Evolutionary conservation across 37 sponge, comb jelly and placozoan genomes (phyloP).

Genomic region (Halichondria panicea): DNA sequence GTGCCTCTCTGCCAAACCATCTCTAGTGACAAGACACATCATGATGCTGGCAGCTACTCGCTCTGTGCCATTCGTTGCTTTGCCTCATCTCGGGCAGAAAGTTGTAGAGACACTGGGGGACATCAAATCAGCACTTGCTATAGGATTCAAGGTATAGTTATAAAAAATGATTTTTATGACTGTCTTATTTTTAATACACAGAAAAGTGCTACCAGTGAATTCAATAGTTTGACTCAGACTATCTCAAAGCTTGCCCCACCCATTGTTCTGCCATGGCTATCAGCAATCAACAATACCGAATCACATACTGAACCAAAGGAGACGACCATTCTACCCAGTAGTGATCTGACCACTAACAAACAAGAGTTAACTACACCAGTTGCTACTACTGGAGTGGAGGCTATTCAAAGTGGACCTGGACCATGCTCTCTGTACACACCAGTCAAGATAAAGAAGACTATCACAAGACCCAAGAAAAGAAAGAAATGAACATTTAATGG

Average conservation of each 20-base stretch:
- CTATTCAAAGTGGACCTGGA: neutral
- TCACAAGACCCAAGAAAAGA: conserved; percentile 2
- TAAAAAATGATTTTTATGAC: neutral
- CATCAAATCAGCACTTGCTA: conserved; percentile 56
- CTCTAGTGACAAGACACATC: conserved; percentile 42
- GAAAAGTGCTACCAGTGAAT: conserved; percentile 7
- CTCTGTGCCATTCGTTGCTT: conserved; percentile 48
- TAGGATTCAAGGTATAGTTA: conserved; percentile 58
- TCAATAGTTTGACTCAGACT: conserved; percentile 3
- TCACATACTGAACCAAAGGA: no score
- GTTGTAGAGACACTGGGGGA: conserved; percentile 40
- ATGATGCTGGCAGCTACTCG: conserved; percentile 53
- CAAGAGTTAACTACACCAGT: no score
- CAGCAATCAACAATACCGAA: neutral
- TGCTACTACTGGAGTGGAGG: no score
- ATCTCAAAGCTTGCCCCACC: conserved; percentile 15
- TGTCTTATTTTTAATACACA: neutral
- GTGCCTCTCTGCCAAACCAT: conserved; percentile 60
- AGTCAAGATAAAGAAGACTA: conserved; percentile 2
- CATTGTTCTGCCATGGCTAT: conserved; percentile 44
- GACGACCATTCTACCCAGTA: no score
- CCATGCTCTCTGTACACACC: neutral
- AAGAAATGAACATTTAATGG: conserved; percentile 7
- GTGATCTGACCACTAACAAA: no score
- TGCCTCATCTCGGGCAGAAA: conserved; percentile 35